Evolutionary conservation across 2,113 vertebrate genomes (phyloP).

Genomic region (Lamprotornis superbus): DNA sequence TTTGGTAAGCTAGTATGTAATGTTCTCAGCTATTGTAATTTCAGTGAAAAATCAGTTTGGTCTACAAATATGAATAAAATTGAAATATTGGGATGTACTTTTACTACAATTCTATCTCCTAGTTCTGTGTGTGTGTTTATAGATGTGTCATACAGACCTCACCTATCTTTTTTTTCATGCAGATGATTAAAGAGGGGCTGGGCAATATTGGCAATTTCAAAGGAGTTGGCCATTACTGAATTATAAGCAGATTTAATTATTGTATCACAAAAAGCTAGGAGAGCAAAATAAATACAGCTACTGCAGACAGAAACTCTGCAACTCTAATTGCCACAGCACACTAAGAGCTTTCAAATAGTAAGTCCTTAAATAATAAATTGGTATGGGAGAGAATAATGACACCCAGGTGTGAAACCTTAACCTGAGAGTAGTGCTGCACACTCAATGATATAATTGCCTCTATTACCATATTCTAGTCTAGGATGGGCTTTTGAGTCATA

Average conservation of each 20-base stretch:
- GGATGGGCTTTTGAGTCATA: constrained; percentile 52
- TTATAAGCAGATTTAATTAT: constrained; percentile 71
- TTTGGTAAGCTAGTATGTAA: not conserved
- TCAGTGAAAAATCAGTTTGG: not conserved
- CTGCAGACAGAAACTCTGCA: constrained; percentile 57
- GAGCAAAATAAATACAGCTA: constrained; percentile 74
- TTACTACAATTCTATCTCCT: not conserved
- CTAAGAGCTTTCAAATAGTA: constrained; percentile 75
- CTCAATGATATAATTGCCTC: constrained; percentile 73
- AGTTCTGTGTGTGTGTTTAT: not conserved
- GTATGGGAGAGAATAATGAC: constrained; percentile 75
- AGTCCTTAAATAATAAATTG: constrained; percentile 78
- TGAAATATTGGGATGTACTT: not conserved
- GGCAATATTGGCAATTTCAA: constrained; percentile 33
- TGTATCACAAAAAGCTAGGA: constrained; percentile 63
- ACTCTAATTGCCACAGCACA: constrained; percentile 66
- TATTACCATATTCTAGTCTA: constrained; percentile 71
- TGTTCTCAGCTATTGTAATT: not conserved
- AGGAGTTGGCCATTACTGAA: constrained; percentile 35
- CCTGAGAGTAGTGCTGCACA: constrained; percentile 45
- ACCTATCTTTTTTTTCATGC: not conserved
- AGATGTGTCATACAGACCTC: not conserved
- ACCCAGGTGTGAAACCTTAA: constrained; percentile 77
- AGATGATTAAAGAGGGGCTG: not conserved
- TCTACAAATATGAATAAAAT: not conserved